These are phyloP conservation scores for cat (Felis catus) DNA, from an alignment of 2,113 vertebrate species.

Conservation along the genomic window F.catus_Fca126_mat1.0 CM031427.1:12611501-12612000, in stretches of 20 bases:
- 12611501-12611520: not conserved
- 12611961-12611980: not conserved
- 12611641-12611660: not conserved
- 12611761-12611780: no score
- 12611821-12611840: not conserved
- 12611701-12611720: not conserved
- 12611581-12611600: not conserved
- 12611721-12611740: no score
- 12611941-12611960: not conserved
- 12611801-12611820: not conserved
- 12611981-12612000: constrained; percentile 42
- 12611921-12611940: not conserved
- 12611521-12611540: not conserved
- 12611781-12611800: not conserved
- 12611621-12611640: not conserved
- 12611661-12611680: not conserved
- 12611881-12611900: not conserved
- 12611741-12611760: no score
- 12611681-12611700: constrained; percentile 30
- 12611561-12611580: not conserved
- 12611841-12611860: not conserved
- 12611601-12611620: not conserved
- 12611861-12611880: not conserved
- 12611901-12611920: not conserved
- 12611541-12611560: not conserved